phyloP scores from a whole-genome alignment of 2,113 vertebrate species.

The Leuciscus idus region DNA sequence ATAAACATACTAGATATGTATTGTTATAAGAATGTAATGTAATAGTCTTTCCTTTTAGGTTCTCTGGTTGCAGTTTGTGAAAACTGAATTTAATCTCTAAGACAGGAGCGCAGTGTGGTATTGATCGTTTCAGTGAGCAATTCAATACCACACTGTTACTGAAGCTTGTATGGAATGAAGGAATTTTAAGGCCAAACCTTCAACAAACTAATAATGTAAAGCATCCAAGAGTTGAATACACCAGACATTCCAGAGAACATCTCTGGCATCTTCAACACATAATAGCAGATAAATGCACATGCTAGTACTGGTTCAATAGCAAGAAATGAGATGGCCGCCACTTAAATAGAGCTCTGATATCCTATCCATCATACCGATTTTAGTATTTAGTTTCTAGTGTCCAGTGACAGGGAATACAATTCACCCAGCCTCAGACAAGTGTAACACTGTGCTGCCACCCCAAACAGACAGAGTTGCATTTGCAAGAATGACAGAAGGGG shows the following conservation, averaged over 20 bases:
- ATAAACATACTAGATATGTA: background rate
- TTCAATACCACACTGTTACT: background rate
- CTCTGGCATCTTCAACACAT: background rate
- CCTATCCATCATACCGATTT: background rate
- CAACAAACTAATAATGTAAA: background rate
- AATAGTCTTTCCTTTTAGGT: background rate
- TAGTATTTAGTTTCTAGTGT: background rate
- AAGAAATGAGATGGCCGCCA: background rate
- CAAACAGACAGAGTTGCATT: conserved; percentile 12
- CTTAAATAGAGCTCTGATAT: background rate
- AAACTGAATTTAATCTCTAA: background rate
- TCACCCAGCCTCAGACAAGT: background rate
- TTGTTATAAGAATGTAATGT: background rate
- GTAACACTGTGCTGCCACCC: background rate
- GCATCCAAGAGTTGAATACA: background rate
- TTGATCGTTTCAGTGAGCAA: no score
- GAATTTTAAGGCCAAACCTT: background rate
- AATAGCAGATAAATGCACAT: background rate
- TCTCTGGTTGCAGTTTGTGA: background rate
- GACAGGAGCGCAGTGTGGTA: background rate
- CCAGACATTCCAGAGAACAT: background rate
- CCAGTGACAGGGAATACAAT: background rate
- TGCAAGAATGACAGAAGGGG: conserved; percentile 4
- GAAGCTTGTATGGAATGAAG: conserved; percentile 17
- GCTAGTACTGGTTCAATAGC: background rate